Conservation (phyloP, 2,113 vertebrate species). For the Brienomyrus brachyistius region DNA sequence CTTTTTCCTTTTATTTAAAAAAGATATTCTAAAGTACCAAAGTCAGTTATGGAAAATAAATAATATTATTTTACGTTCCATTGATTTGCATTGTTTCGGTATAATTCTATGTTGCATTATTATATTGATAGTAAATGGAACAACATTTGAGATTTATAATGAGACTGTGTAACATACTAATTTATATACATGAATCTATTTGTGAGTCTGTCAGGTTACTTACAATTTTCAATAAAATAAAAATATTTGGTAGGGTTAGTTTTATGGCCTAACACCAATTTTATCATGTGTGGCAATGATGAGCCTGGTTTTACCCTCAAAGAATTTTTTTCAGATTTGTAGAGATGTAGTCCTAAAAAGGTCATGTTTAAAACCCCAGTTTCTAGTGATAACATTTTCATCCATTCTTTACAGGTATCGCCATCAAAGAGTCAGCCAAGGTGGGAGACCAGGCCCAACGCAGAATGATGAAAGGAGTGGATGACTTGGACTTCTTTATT, state of each 20-base stretch:
- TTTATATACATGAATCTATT: not conserved
- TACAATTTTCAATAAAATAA: no score
- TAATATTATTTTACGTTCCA: not conserved
- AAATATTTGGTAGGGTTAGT: not conserved
- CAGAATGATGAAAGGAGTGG: slow-evolving; percentile 96
- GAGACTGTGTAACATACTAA: not conserved
- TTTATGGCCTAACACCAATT: not conserved
- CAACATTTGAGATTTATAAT: not conserved
- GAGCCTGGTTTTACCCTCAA: not conserved
- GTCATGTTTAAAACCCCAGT: not conserved
- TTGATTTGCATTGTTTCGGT: not conserved
- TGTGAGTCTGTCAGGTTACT: not conserved
- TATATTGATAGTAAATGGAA: no score
- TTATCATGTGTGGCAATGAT: not conserved
- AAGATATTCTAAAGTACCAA: not conserved
- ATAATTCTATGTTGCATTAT: not conserved
- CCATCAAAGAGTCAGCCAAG: slow-evolving; percentile 97
- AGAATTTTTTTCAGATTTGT: not conserved
- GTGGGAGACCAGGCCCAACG: slow-evolving; percentile 94
- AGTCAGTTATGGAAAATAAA: not conserved
- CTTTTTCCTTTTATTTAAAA: not conserved
- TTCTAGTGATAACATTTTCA: not conserved
- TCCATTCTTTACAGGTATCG: slow-evolving; percentile 73
- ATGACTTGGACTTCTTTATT: slow-evolving; percentile 97
- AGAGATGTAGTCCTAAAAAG: no score